A percentile compares a stretch with the other conserved stretches of the same genome.
These are phyloP conservation scores for Saccopteryx leptura DNA, from an alignment of 2,113 vertebrate genomes.

Conservation along the genomic window DNA sequence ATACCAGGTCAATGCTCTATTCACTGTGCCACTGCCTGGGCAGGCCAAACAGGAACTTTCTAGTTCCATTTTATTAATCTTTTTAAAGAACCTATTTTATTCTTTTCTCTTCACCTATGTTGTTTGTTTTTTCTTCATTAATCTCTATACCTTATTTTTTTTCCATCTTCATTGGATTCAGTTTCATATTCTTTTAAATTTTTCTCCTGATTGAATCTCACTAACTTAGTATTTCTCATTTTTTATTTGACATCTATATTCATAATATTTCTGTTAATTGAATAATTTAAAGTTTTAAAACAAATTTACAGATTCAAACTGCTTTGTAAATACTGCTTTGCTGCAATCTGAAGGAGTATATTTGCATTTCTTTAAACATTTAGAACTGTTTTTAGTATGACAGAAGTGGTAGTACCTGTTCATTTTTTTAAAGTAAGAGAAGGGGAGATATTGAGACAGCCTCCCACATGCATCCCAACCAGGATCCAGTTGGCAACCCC, in stretches of 20 bases:
- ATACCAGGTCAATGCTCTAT: no score
- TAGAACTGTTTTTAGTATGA: conserved; percentile 43
- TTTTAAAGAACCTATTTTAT: background rate
- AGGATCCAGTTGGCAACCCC: no score
- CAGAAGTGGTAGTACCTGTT: background rate
- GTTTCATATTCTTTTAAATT: background rate
- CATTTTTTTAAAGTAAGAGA: background rate
- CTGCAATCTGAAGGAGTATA: background rate
- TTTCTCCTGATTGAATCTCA: conserved; percentile 24
- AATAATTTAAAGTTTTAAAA: conserved; percentile 43
- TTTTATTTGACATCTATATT: conserved; percentile 41
- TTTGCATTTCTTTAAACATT: conserved; percentile 38
- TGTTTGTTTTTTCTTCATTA: conserved; percentile 37
- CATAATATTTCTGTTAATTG: conserved; percentile 48
- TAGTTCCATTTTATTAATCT: conserved; percentile 12
- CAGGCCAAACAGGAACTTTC: background rate
- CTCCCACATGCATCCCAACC: no score
- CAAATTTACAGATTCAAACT: background rate
- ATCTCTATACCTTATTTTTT: conserved; percentile 43
- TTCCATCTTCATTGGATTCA: background rate
- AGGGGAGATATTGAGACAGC: no score
- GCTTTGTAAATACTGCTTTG: background rate
- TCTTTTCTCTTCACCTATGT: background rate
- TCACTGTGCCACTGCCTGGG: no score
- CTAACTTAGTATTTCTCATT: conserved; percentile 1